Conservation (phyloP, 2,113 vertebrate genomes). For the Bagarius yarrelli region DNA sequence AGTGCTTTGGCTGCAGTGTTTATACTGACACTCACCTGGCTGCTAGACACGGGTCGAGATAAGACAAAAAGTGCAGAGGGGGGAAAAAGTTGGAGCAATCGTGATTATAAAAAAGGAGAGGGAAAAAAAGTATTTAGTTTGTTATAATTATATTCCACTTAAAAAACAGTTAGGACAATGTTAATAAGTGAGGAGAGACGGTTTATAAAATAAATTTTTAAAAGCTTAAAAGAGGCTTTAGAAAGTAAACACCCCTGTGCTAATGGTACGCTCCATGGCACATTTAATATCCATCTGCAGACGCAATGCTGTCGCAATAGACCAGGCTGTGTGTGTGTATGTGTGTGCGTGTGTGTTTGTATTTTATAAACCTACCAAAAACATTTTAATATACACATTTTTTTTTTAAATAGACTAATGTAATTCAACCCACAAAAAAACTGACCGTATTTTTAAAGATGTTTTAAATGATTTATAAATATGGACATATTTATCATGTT, state of each 20-base stretch:
- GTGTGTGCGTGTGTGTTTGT: neutral
- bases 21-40: slow-evolving; percentile 65
- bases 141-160: neutral
- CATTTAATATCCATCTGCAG: slow-evolving; percentile 28
- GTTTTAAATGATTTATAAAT: neutral
- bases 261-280: slow-evolving; percentile 66
- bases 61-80: slow-evolving; percentile 19
- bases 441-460: neutral
- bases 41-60: slow-evolving; percentile 62
- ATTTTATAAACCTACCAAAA: neutral
- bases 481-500: neutral
- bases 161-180: neutral
- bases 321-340: slow-evolving; percentile 52
- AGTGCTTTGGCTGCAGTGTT: slow-evolving; percentile 12
- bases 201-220: neutral
- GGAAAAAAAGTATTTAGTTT: neutral
- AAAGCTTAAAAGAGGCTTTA: neutral
- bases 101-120: neutral
- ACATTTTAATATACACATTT: neutral
- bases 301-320: slow-evolving; percentile 60
- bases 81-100: slow-evolving; percentile 43
- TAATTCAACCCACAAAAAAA: neutral
- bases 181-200: neutral
- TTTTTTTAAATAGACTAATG: neutral
- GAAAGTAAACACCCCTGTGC: slow-evolving; percentile 38